A percentile compares a stretch with the other conserved stretches of the same genome.
phyloP scores from a whole-genome alignment of 1,140 invertebrate species.

The Drosophila subpulchrella region DNA sequence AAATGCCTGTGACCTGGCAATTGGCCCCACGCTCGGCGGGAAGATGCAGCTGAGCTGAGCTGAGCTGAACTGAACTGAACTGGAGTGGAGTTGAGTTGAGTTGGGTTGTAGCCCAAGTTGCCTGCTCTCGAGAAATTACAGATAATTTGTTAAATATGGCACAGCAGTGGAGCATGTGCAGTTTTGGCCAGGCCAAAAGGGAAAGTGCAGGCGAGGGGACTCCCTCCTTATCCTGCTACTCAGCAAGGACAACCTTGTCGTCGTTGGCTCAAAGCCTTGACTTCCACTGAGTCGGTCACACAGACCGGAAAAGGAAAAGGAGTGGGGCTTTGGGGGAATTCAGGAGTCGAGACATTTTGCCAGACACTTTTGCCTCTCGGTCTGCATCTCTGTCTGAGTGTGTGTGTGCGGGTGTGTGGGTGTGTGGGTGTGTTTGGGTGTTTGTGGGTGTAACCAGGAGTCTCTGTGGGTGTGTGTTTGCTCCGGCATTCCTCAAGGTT shows the following conservation, averaged over 20 bases:
- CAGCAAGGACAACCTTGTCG: slow-evolving; percentile 47
- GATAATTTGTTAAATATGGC: slow-evolving; percentile 84
- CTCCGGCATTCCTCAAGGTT: slow-evolving; percentile 79
- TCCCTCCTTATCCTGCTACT: slow-evolving; percentile 50
- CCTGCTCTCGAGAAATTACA: slow-evolving; percentile 79
- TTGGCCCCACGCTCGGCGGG: slow-evolving; percentile 26
- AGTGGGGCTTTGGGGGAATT: slow-evolving; percentile 22
- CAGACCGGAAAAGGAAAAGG: slow-evolving; percentile 2
- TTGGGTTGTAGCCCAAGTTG: slow-evolving; percentile 21
- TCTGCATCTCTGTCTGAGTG: slow-evolving; percentile 28
- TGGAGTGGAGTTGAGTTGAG: slow-evolving; percentile 9
- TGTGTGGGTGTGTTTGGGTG: slow-evolving; percentile 2
- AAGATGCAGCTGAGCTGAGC: slow-evolving; percentile 22
- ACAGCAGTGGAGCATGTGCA: slow-evolving; percentile 48
- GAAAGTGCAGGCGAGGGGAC: slow-evolving; percentile 46
- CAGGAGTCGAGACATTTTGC: slow-evolving; percentile 80
- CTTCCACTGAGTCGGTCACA: slow-evolving; percentile 59
- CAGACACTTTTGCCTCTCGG: slow-evolving; percentile 67
- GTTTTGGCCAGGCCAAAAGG: slow-evolving; percentile 61
- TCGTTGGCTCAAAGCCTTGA: slow-evolving; percentile 53
- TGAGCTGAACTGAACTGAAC: background rate
- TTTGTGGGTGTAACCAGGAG: background rate
- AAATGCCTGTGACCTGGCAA: slow-evolving; percentile 10
- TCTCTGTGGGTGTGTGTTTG: slow-evolving; percentile 50
- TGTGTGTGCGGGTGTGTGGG: slow-evolving; percentile 12